A percentile compares a stretch with the other conserved stretches of the same genome.
phyloP scores from a whole-genome alignment of 2,113 vertebrate species.

The Lutjanus erythropterus region DNA sequence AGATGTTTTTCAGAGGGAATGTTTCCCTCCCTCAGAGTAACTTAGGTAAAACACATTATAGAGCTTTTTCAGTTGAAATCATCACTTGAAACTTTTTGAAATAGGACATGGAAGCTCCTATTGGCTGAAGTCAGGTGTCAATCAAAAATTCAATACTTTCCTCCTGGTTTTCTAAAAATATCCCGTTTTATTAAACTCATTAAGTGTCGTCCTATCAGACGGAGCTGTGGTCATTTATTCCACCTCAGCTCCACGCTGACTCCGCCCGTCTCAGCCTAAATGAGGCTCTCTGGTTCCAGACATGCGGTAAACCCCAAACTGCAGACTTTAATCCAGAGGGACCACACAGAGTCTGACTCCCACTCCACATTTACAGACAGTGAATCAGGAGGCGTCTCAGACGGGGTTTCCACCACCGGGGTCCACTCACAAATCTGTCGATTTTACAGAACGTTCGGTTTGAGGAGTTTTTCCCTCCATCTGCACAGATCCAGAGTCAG shows the following conservation, averaged over 20 bases:
- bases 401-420: conserved; percentile 39
- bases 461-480: conserved; percentile 5
- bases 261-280: conserved; percentile 61
- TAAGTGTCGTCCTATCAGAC: conserved; percentile 8
- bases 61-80: no score
- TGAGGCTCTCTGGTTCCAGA: conserved; percentile 61
- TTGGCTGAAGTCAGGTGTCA: no score
- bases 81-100: no score
- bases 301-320: conserved; percentile 64
- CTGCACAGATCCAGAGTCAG: conserved; percentile 6
- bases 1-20: no score
- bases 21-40: no score
- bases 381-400: conserved; percentile 64
- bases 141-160: no score
- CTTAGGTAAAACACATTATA: no score
- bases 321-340: conserved; percentile 60
- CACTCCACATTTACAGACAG: conserved; percentile 57
- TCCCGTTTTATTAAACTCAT: conserved; percentile 9
- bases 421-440: conserved; percentile 14
- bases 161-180: not conserved
- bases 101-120: no score
- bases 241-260: conserved; percentile 22
- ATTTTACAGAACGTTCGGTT: conserved; percentile 17
- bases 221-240: conserved; percentile 14
- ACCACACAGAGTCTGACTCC: conserved; percentile 73